phyloP scores from a whole-genome alignment of 2,797 vertebrate species.

The Crenichthys baileyi region DNA sequence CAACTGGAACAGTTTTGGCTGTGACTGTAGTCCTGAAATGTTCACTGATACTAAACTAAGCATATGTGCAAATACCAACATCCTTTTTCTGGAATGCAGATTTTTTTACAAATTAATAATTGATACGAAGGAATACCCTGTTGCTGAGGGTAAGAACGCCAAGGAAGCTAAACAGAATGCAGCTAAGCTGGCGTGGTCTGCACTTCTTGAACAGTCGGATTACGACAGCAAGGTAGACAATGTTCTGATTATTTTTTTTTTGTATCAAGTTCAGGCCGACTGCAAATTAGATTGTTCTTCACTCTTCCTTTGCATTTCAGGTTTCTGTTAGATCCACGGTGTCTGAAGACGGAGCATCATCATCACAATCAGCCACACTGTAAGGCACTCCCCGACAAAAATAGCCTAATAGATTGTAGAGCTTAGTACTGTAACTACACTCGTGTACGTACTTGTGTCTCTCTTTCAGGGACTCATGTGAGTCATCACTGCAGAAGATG shows the following conservation, averaged over 20 bases:
- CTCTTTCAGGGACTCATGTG: slow-evolving; percentile 10
- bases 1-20: background rate
- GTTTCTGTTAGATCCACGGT: slow-evolving; percentile 17
- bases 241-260: background rate
- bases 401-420: background rate
- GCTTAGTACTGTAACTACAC: background rate
- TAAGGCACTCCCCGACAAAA: slow-evolving; percentile 13
- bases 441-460: background rate
- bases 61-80: background rate
- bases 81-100: slow-evolving; percentile 40
- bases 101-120: slow-evolving; percentile 67
- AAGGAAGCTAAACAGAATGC: slow-evolving; percentile 73
- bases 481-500: slow-evolving; percentile 8
- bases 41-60: background rate
- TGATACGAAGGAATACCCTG: slow-evolving; percentile 46
- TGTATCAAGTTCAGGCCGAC: background rate
- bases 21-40: background rate
- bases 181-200: slow-evolving; percentile 60
- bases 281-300: background rate
- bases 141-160: slow-evolving; percentile 47
- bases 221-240: slow-evolving; percentile 45
- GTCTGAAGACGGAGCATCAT: slow-evolving; percentile 7
- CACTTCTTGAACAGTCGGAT: slow-evolving; percentile 52
- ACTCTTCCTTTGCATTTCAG: slow-evolving; percentile 27
- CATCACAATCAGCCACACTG: background rate